Base-by-base conservation (phyloP, 2,888 invertebrate genomes). In the Cyrtodaria siliqua region DNA sequence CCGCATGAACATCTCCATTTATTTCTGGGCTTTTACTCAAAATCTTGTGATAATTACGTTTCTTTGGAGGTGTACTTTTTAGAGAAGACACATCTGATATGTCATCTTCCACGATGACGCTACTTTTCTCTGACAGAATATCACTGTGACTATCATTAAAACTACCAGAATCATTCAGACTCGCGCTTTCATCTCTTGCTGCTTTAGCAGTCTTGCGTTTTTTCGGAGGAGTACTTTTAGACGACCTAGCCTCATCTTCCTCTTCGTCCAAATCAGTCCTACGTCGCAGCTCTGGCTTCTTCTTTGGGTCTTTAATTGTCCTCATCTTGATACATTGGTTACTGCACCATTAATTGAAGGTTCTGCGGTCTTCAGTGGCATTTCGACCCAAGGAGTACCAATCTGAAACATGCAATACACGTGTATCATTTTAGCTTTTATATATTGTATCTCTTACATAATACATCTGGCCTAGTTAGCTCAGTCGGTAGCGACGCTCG, bases 291-390 rank as follows among this genome's bases (percentile, higher is more conserved):
- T 81, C 81, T 24, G 78, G 81, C 27, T 69, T 74, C 59, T 72
- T 78, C 66, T 72, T 81, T 2, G 81, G 81, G 42, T 81, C 81
- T 61, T 81, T 81, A 6, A 81, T 81, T 23, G 81, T 81, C 72
- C 81, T 78, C 81, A 81, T 81, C 12, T 14, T 44, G 33, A 33
- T 8, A 33, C 12, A 12, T 4, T 4, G 12, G 4, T 33, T 33
- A 33, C 33, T 33, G 33, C 12, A 8, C 33, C 33, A 33, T 33
- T 12, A 33, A 12, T 4, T 33, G 33, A 33, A 8, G 33, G 33
- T 12, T 33, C 6, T 33, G 33, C 4, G 6, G 33, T 33, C 33
- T 33, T 33, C 12, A 33, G n/a, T n/a, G n/a, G n/a, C n/a, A n/a
- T n/a, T n/a, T n/a, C n/a, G n/a, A n/a, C n/a, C n/a, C n/a, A n/a